These are phyloP conservation scores for Boloria euphrosyne DNA, from an alignment of 2,888 invertebrate genomes.

Conservation along the genomic window DNA sequence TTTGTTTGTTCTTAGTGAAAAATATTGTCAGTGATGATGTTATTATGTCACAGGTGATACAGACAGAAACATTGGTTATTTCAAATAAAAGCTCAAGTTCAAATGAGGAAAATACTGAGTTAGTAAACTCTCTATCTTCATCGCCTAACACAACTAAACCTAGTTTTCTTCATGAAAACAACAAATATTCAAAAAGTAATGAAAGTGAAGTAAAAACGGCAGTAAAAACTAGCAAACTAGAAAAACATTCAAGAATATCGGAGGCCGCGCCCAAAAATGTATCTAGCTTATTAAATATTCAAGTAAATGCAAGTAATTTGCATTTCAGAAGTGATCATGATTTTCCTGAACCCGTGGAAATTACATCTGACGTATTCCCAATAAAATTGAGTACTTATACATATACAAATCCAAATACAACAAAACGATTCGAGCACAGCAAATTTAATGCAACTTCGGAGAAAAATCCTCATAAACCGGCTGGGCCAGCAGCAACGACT, in stretches of 20 bases:
- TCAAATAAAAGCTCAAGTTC: neutral
- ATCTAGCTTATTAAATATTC: neutral
- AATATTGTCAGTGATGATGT: slow-evolving; percentile 51
- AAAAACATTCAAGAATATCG: neutral
- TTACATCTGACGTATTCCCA: neutral
- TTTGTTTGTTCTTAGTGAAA: slow-evolving; percentile 50
- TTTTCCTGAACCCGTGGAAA: neutral
- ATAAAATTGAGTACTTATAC: slow-evolving; percentile 1
- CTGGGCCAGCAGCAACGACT: neutral
- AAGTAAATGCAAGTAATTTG: slow-evolving; percentile 4
- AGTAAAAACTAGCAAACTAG: neutral
- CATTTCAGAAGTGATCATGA: neutral
- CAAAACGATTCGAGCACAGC: neutral
- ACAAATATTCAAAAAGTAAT: slow-evolving; percentile 3
- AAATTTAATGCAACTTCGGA: slow-evolving; percentile 6
- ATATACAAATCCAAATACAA: neutral
- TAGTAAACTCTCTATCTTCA: neutral
- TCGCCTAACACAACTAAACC: neutral
- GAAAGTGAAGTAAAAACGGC: neutral
- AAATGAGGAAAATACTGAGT: slow-evolving; percentile 8
- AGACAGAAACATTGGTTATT: slow-evolving; percentile 39
- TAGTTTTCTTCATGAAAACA: neutral
- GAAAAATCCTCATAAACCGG: slow-evolving; percentile 2
- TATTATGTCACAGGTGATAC: slow-evolving; percentile 42
- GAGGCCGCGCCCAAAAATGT: neutral